These are phyloP conservation scores for Hemicordylus capensis DNA, from an alignment of 2,113 vertebrate genomes.

Conservation along the genomic window DNA sequence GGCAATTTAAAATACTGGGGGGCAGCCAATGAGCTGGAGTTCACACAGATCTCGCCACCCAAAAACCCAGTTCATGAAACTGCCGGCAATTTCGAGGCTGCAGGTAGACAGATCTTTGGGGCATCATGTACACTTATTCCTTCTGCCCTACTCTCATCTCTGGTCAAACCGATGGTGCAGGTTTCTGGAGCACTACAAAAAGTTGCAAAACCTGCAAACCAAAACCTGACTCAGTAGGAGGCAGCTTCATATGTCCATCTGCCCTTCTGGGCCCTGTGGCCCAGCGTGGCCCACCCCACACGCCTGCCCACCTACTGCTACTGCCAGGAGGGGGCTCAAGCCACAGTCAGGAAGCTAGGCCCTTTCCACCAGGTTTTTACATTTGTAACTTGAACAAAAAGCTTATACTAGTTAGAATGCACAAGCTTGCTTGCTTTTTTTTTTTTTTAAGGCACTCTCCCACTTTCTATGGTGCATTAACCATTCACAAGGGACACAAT, in stretches of 20 bases:
- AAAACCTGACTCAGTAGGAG: no score
- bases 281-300: no score
- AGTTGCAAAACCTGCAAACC: neutral
- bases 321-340: no score
- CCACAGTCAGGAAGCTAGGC: neutral
- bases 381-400: neutral
- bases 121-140: neutral
- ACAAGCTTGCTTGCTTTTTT: neutral
- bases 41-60: no score
- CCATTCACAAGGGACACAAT: constrained; percentile 3
- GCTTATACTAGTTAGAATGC: neutral
- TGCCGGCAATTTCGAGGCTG: neutral
- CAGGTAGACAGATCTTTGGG: neutral
- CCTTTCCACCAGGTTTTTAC: neutral
- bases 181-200: neutral
- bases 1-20: neutral
- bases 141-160: neutral
- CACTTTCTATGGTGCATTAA: neutral
- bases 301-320: no score
- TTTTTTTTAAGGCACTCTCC: neutral
- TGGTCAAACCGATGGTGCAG: neutral
- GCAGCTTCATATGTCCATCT: no score
- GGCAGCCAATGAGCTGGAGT: no score
- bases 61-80: neutral
- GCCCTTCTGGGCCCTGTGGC: no score